Evolutionary conservation across 2,113 vertebrate species (phyloP).

Genomic region (Jaculus jaculus): DNA sequence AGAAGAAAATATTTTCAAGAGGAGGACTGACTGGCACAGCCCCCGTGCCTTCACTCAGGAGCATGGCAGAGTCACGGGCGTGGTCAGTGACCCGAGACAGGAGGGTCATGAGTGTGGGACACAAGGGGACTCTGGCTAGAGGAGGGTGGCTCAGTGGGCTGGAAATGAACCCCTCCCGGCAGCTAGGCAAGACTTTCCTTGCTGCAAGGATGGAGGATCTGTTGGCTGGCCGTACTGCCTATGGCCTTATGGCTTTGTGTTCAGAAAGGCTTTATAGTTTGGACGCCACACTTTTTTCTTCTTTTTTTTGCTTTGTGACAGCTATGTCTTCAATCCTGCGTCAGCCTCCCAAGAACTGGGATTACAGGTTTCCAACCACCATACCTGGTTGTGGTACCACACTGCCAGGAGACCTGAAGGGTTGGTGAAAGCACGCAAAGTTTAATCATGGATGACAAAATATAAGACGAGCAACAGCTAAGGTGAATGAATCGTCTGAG

Average conservation of each 20-base stretch:
- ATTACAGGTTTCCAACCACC: background rate
- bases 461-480: background rate
- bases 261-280: background rate
- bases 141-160: accelerated
- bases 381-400: background rate
- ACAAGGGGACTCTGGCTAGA: background rate
- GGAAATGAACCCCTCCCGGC: background rate
- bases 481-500: background rate
- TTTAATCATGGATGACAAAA: background rate
- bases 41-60: background rate
- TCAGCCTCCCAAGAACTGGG: background rate
- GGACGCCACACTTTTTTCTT: background rate
- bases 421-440: background rate
- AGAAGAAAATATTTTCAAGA: background rate
- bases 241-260: background rate
- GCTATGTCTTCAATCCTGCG: background rate
- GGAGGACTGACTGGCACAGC: background rate
- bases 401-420: background rate
- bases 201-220: background rate
- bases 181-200: background rate
- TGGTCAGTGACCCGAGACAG: background rate
- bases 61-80: background rate
- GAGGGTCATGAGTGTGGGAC: background rate
- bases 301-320: no score
- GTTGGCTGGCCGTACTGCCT: accelerated